A percentile compares a stretch with the other conserved stretches of the same genome.
Conservation (phyloP, 1,140 invertebrate genomes). For the Drosophila equinoxialis region DNA sequence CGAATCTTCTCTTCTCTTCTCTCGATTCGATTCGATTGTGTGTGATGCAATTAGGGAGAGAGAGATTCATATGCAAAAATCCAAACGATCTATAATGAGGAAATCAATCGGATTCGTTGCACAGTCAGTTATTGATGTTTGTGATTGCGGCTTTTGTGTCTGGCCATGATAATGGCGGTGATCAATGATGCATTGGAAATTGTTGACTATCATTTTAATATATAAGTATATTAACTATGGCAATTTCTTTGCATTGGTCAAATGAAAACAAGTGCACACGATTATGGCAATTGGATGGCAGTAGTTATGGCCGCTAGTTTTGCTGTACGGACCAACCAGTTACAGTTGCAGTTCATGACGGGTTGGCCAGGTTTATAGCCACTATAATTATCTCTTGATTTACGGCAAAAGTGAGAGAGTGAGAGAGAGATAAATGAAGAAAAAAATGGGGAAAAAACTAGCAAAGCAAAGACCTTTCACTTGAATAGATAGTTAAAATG, state of each 20-base stretch:
- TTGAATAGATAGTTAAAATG: constrained; percentile 52
- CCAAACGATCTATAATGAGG: constrained; percentile 39
- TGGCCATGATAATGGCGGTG: constrained; percentile 15
- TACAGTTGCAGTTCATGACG: constrained; percentile 50
- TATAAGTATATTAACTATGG: constrained; percentile 49
- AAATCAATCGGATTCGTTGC: constrained; percentile 47
- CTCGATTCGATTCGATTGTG: constrained; percentile 5
- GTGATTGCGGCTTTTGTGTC: constrained; percentile 53
- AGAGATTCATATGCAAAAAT: constrained; percentile 39
- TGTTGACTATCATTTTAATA: constrained; percentile 21
- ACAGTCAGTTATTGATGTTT: constrained; percentile 4
- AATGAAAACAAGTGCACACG: constrained; percentile 64
- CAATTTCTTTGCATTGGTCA: constrained; percentile 70
- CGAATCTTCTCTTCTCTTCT: constrained; percentile 44
- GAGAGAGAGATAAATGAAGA: not conserved
- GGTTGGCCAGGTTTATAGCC: constrained; percentile 33
- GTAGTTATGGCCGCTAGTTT: constrained; percentile 27
- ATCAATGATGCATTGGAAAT: constrained; percentile 37
- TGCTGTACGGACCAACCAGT: constrained; percentile 39
- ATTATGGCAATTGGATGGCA: constrained; percentile 71
- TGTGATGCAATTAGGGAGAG: constrained; percentile 47
- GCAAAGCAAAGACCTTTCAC: constrained; percentile 59
- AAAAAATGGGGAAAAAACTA: no score
- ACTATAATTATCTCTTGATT: constrained; percentile 52
- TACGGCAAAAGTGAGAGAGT: constrained; percentile 11